These are phyloP conservation scores for Carassius auratus DNA, from an alignment of 2,113 vertebrate species.

Conservation along the genomic window DNA sequence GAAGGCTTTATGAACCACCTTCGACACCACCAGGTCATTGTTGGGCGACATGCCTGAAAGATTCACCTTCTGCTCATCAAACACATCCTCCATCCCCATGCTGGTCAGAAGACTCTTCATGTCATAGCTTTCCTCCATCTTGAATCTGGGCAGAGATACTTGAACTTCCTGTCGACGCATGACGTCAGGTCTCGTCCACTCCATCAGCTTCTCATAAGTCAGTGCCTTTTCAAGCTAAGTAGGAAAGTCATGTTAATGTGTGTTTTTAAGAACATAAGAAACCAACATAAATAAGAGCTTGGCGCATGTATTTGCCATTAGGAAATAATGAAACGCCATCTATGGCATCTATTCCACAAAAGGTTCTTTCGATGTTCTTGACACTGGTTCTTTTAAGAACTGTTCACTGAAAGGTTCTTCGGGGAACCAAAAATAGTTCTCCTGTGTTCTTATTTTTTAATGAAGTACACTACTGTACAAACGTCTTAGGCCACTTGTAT, in stretches of 20 bases:
- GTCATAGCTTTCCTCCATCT: slow-evolving; percentile 74
- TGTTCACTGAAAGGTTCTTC: too few relatives aligned
- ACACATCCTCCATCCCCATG: slow-evolving; percentile 79
- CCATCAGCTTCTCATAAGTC: slow-evolving; percentile 71
- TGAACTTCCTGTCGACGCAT: slow-evolving; percentile 70
- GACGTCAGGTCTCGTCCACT: slow-evolving; percentile 70
- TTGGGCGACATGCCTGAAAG: slow-evolving; percentile 81
- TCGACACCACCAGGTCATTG: slow-evolving; percentile 78
- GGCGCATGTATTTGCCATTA: too few relatives aligned
- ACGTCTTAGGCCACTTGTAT: too few relatives aligned
- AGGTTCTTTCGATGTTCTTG: too few relatives aligned
- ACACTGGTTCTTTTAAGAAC: too few relatives aligned
- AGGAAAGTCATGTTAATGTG: too few relatives aligned
- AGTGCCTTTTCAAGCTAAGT: slow-evolving; percentile 76
- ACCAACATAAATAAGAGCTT: too few relatives aligned
- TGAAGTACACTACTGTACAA: too few relatives aligned
- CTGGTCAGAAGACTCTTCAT: slow-evolving; percentile 68
- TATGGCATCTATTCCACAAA: too few relatives aligned
- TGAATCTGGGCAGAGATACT: slow-evolving; percentile 75
- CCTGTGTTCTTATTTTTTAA: too few relatives aligned
- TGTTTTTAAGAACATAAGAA: background rate
- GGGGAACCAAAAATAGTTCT: too few relatives aligned
- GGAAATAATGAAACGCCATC: too few relatives aligned
- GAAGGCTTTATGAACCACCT: slow-evolving; percentile 87
- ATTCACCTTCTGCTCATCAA: slow-evolving; percentile 65